Conservation (phyloP, 2,113 vertebrate genomes). For the Trichomycterus rosablanca region DNA sequence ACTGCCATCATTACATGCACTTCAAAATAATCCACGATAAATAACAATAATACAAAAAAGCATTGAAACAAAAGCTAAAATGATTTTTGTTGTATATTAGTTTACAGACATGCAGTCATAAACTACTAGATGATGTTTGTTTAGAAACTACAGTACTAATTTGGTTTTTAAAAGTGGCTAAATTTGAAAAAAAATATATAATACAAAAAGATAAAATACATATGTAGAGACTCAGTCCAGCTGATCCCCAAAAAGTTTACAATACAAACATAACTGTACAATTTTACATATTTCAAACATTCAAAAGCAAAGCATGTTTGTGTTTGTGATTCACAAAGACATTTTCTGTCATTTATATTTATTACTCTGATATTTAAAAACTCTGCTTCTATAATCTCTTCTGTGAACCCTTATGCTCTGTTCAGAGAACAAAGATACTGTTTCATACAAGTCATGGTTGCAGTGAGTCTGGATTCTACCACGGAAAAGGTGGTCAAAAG, state of each 20-base stretch:
- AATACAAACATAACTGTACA: conserved; percentile 17
- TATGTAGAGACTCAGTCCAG: conserved; percentile 63
- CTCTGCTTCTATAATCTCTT: no score
- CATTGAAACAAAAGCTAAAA: conserved; percentile 19
- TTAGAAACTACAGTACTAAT: no score
- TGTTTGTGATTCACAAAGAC: background rate
- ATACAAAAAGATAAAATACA: conserved; percentile 17
- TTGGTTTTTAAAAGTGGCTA: background rate
- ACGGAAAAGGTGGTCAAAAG: no score
- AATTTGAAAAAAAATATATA: background rate
- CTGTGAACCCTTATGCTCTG: background rate
- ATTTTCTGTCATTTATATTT: background rate
- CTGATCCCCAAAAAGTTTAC: conserved; percentile 52
- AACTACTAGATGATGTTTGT: conserved; percentile 8
- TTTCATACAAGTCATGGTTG: background rate
- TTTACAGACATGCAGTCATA: conserved; percentile 12
- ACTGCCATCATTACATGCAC: no score
- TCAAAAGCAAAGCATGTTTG: conserved; percentile 25
- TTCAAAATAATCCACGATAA: background rate
- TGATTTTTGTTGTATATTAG: background rate
- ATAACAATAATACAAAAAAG: conserved; percentile 5
- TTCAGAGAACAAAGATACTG: background rate
- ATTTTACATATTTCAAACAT: conserved; percentile 34
- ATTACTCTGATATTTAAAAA: no score
- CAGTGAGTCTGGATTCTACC: no score